Percentiles rank a stretch among this genome's conserved stretches.
phyloP scores from a whole-genome alignment of 2,888 invertebrate genomes.

The Tinea trinotella region DNA sequence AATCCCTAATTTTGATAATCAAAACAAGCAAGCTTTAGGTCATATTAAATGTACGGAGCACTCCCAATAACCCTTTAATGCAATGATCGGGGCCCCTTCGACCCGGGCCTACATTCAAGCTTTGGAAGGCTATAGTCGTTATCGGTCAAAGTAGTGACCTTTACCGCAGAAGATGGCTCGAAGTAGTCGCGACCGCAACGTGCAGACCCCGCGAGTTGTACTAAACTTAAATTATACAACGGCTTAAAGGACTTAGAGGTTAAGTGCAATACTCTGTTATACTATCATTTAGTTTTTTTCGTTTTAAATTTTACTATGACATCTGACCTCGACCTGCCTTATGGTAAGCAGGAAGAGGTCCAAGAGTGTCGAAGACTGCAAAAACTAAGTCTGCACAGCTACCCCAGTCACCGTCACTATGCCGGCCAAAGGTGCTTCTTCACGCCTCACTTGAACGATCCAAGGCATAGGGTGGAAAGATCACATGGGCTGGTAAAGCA shows the following conservation, averaged over 20 bases:
- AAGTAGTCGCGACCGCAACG: constrained; percentile 26
- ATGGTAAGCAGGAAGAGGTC: no score
- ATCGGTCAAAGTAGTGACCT: constrained; percentile 47
- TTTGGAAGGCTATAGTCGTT: constrained; percentile 57
- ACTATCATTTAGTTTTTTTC: no score
- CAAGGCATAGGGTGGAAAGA: no score
- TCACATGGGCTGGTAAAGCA: no score
- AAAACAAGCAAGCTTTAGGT: constrained; percentile 13
- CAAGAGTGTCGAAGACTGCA: no score
- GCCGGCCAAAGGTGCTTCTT: no score
- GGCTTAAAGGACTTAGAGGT: not conserved
- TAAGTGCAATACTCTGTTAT: no score
- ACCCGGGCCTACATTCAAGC: constrained; percentile 17
- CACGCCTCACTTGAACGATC: no score
- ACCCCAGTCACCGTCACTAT: no score
- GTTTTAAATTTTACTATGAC: no score
- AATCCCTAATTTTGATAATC: not conserved
- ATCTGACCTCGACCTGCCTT: no score
- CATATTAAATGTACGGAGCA: constrained; percentile 12
- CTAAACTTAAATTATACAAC: constrained; percentile 1
- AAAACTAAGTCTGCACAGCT: no score
- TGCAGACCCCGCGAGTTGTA: constrained; percentile 4
- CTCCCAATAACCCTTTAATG: constrained; percentile 19
- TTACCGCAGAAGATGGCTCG: constrained; percentile 42
- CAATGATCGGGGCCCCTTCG: constrained; percentile 16